Percentiles rank a stretch among this genome's conserved stretches.
Conservation (phyloP, 2,888 invertebrate genomes). For the Drosophila setosimentum region DNA sequence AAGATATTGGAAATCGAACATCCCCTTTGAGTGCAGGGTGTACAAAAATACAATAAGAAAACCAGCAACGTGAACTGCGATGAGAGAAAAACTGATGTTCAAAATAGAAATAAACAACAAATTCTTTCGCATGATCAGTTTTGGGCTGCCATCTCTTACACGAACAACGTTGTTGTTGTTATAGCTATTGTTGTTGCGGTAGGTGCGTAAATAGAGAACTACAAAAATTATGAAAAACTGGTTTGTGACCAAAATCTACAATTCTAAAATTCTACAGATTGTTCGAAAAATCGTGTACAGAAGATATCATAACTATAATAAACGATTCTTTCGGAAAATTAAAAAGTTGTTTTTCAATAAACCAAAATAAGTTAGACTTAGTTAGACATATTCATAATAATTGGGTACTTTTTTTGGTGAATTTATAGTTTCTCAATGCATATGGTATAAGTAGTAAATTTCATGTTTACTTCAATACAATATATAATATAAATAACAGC, state of each 20-base stretch:
- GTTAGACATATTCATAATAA: neutral
- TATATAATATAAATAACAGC: constrained; percentile 6
- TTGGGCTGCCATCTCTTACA: constrained; percentile 44
- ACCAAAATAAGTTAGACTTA: neutral
- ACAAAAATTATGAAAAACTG: constrained; percentile 50
- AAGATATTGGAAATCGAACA: neutral
- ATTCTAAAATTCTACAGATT: neutral
- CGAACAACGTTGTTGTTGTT: constrained; percentile 14
- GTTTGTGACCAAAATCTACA: constrained; percentile 32
- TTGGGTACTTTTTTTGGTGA: neutral
- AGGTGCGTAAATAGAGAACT: constrained; percentile 37
- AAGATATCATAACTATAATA: neutral
- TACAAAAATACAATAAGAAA: constrained; percentile 4
- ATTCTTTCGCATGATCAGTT: constrained; percentile 78
- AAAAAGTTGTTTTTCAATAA: neutral
- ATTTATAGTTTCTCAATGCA: neutral
- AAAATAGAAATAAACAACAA: constrained; percentile 49
- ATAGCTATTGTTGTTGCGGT: constrained; percentile 7
- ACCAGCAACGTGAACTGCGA: neutral
- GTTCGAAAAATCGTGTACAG: neutral
- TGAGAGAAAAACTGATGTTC: constrained; percentile 48
- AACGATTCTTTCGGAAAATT: neutral
- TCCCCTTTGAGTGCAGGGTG: constrained; percentile 17
- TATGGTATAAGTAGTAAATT: neutral
- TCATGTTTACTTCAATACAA: neutral